A percentile compares a stretch with the other conserved stretches of the same genome.
Conservation (phyloP, 2,797 vertebrate species). For the Chaenodraco wilsoni region DNA sequence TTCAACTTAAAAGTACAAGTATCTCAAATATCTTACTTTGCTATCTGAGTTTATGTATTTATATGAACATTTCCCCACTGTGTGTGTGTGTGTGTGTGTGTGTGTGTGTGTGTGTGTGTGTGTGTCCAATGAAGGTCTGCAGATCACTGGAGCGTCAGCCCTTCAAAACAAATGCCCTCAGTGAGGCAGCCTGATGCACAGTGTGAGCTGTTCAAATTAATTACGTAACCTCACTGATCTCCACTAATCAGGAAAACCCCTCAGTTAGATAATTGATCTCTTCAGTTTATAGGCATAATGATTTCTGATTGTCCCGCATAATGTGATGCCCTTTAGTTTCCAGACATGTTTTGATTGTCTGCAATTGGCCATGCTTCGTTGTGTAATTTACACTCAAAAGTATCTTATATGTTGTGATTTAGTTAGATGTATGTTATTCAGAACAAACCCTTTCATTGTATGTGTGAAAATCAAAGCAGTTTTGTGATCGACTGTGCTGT, state of each 20-base stretch:
- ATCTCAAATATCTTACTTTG: neutral
- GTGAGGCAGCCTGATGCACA: constrained; percentile 48
- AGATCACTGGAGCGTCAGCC: constrained; percentile 21
- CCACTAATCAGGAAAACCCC: constrained; percentile 12
- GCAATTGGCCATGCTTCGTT: neutral
- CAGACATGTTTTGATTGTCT: neutral
- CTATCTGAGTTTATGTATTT: too few species aligned
- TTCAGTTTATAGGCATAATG: neutral
- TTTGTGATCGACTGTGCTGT: neutral
- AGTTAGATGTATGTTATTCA: neutral
- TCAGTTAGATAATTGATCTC: neutral
- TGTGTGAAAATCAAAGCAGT: neutral
- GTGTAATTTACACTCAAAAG: neutral
- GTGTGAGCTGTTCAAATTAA: constrained; percentile 52
- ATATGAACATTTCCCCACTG: too few species aligned
- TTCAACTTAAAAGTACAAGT: too few species aligned
- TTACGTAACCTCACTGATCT: constrained; percentile 48
- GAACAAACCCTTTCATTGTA: neutral
- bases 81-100: too few species aligned
- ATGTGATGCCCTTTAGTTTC: too few species aligned
- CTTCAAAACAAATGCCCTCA: constrained; percentile 31
- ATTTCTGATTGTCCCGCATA: too few species aligned
- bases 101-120: too few species aligned
- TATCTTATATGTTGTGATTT: neutral
- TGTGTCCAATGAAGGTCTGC: neutral